phyloP scores from a whole-genome alignment of 2,113 vertebrate species.

The Ailurus styani region DNA sequence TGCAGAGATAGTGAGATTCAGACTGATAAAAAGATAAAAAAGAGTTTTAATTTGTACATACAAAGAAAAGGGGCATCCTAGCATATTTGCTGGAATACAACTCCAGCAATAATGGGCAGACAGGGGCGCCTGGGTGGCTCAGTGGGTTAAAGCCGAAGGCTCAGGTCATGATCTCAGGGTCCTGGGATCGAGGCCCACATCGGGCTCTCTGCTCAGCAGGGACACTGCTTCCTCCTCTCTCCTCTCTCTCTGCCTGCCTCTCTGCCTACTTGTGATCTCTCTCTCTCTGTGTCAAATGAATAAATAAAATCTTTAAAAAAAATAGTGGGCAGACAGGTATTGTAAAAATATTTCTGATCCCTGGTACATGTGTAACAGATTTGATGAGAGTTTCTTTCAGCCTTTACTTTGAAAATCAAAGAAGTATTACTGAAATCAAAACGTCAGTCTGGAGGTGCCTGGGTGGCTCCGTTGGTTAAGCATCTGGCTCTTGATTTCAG shows the following conservation, averaged over 20 bases:
- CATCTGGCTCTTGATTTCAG: neutral
- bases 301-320: no score
- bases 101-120: fast-evolving
- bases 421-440: no score
- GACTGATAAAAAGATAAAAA: neutral
- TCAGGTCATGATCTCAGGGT: no score
- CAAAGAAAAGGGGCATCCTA: neutral
- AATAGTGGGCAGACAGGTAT: fast-evolving
- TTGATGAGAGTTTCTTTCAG: neutral
- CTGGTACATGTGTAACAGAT: fast-evolving
- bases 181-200: no score
- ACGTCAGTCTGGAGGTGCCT: neutral
- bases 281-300: no score
- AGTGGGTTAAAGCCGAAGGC: no score
- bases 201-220: no score
- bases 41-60: neutral
- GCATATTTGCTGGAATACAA: fast-evolving
- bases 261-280: no score
- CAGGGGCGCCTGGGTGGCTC: no score
- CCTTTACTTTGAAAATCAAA: neutral
- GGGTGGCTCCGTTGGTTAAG: neutral
- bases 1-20: neutral
- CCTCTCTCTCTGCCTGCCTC: no score
- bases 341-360: neutral
- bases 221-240: no score